Evolutionary conservation across 1,140 invertebrate genomes (phyloP).

Genomic region (Euborellia annulipes): DNA sequence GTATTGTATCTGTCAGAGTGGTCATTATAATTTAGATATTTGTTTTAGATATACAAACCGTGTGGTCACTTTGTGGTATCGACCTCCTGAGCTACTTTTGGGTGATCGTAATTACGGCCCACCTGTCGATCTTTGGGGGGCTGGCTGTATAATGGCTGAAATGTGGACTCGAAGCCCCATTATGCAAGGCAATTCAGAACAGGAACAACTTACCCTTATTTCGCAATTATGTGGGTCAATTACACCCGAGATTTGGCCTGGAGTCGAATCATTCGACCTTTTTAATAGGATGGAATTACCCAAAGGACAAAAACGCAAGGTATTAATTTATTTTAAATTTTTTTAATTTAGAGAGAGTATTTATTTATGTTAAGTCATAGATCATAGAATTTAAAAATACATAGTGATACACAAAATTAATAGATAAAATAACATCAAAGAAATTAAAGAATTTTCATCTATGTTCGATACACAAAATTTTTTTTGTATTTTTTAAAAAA

Average conservation of each 20-base stretch:
- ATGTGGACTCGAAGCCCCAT: slow-evolving; percentile 76
- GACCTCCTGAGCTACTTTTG: slow-evolving; percentile 73
- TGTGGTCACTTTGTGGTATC: slow-evolving; percentile 96
- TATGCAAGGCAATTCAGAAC: slow-evolving; percentile 86
- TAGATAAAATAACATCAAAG: too few relatives aligned
- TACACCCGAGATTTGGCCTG: slow-evolving; percentile 84
- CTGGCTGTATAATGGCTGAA: slow-evolving; percentile 98
- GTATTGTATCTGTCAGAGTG: too few relatives aligned
- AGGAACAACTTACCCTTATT: slow-evolving; percentile 87
- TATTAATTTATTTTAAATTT: slow-evolving; percentile 22
- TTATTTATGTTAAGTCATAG: slow-evolving; percentile 3
- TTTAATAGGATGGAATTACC: slow-evolving; percentile 83
- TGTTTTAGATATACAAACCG: slow-evolving; percentile 74
- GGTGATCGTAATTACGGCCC: slow-evolving; percentile 93
- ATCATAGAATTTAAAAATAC: too few relatives aligned
- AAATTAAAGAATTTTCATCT: not conserved
- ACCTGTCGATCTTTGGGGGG: slow-evolving; percentile 95
- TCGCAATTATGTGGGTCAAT: slow-evolving; percentile 94
- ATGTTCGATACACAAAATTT: not conserved
- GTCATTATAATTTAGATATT: too few relatives aligned
- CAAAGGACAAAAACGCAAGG: slow-evolving; percentile 78
- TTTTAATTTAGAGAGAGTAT: not conserved
- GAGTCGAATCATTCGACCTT: slow-evolving; percentile 73
- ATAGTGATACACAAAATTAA: too few relatives aligned
- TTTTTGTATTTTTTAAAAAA: not conserved